These are phyloP conservation scores for Zaprionus taronus DNA, from an alignment of 1,140 invertebrate species.

Conservation along the genomic window DNA sequence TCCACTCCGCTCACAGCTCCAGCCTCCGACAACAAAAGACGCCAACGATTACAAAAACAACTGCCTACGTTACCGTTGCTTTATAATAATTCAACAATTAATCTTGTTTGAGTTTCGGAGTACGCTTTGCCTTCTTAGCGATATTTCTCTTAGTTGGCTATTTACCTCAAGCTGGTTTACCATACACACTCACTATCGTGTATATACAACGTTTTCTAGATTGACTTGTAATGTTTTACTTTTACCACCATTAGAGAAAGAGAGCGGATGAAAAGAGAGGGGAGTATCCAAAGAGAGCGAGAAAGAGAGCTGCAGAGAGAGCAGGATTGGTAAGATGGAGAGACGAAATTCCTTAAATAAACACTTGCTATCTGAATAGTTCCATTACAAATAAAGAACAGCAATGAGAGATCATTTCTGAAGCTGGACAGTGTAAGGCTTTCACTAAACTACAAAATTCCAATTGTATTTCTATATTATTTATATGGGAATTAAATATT, in stretches of 20 bases:
- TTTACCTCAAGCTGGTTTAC: constrained; percentile 33
- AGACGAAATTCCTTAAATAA: constrained; percentile 26
- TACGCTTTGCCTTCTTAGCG: constrained; percentile 16
- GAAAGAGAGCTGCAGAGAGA: constrained; percentile 1
- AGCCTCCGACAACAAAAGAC: constrained; percentile 45
- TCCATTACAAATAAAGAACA: not conserved
- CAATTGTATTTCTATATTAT: not conserved
- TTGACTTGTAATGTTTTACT: constrained; percentile 35
- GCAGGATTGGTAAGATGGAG: not conserved
- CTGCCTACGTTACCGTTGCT: constrained; percentile 61
- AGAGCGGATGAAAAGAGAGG: constrained; percentile 9
- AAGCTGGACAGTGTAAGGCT: not conserved
- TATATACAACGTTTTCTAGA: constrained; percentile 19
- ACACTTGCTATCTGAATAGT: constrained; percentile 21
- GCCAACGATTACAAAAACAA: constrained; percentile 55
- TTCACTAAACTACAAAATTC: not conserved
- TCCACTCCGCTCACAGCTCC: constrained; percentile 7
- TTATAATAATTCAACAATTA: constrained; percentile 75
- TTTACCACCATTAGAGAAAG: constrained; percentile 25
- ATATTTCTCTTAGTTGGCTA: constrained; percentile 17
- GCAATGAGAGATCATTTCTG: not conserved
- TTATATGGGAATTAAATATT: not conserved
- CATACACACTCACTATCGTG: constrained; percentile 1
- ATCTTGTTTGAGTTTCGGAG: constrained; percentile 58
- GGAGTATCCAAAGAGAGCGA: not conserved